phyloP scores from a whole-genome alignment of 1,140 invertebrate species.

The Lucilia cuprina region DNA sequence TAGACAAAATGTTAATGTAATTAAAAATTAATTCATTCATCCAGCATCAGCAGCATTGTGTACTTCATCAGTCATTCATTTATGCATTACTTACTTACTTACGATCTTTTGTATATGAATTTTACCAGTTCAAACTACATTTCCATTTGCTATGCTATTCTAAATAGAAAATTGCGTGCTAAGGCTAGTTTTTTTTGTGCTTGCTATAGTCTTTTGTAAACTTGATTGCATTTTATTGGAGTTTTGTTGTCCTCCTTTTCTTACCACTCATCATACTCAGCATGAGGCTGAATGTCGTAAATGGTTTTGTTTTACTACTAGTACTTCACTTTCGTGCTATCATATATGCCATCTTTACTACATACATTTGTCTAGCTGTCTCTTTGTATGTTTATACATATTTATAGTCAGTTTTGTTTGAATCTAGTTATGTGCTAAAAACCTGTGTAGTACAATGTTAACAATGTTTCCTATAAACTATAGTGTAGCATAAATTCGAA shows the following conservation, averaged over 20 bases:
- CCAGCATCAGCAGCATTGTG: not conserved
- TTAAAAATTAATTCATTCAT: slow-evolving; percentile 32
- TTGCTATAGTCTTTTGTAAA: not conserved
- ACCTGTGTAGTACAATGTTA: too few relatives aligned
- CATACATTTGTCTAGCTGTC: not conserved
- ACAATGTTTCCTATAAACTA: too few relatives aligned
- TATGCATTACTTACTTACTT: too few relatives aligned
- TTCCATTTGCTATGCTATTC: not conserved
- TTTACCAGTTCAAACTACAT: too few relatives aligned
- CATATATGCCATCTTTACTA: not conserved
- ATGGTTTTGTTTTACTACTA: slow-evolving; percentile 7
- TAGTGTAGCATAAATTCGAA: too few relatives aligned
- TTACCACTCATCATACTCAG: slow-evolving; percentile 14
- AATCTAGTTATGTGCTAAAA: too few relatives aligned
- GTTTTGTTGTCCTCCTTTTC: slow-evolving; percentile 8
- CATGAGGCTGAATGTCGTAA: not conserved
- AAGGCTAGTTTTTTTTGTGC: not conserved
- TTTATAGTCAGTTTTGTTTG: too few relatives aligned
- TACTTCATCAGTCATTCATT: not conserved
- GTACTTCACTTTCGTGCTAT: not conserved
- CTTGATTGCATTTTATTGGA: slow-evolving; percentile 14
- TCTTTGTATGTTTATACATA: too few relatives aligned
- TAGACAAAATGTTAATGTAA: slow-evolving; percentile 29
- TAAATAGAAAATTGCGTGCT: not conserved
- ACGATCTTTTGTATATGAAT: too few relatives aligned